Conservation (phyloP, 2,797 vertebrate genomes). For the Lerista edwardsae region DNA sequence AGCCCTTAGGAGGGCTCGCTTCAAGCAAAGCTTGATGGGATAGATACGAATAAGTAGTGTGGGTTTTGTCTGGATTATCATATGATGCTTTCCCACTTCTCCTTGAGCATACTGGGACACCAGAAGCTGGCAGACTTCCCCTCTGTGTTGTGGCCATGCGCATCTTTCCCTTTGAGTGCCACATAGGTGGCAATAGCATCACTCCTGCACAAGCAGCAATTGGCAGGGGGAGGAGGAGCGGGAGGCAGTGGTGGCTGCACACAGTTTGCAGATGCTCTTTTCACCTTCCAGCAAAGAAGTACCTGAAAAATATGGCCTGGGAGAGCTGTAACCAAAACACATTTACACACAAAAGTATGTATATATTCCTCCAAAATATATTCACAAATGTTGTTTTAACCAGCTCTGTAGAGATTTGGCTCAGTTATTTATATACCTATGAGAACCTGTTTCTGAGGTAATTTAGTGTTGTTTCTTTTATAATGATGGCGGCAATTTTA, state of each 20-base stretch:
- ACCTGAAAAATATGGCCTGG: neutral
- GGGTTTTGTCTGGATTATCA: conserved; percentile 35
- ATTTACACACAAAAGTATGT: conserved; percentile 1
- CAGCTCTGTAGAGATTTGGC: neutral
- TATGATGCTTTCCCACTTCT: neutral
- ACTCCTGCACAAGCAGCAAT: conserved; percentile 12
- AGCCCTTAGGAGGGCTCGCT: neutral
- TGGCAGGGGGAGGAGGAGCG: conserved; percentile 1
- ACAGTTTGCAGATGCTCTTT: neutral
- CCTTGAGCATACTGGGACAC: conserved; percentile 26
- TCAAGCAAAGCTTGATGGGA: neutral
- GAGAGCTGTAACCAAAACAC: conserved; percentile 29
- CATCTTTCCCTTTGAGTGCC: too few relatives aligned
- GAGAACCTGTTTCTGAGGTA: conserved; percentile 25
- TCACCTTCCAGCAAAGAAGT: neutral
- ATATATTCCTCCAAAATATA: conserved; percentile 21
- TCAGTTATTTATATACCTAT: conserved; percentile 22
- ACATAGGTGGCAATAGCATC: neutral
- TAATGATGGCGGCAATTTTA: conserved; percentile 18
- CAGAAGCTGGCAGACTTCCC: neutral
- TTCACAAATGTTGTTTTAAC: conserved; percentile 34
- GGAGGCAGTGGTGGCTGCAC: conserved; percentile 21
- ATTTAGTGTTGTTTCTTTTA: conserved; percentile 31
- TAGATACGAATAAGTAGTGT: neutral
- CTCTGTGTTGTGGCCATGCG: conserved; percentile 13